Evolutionary conservation across 2,888 invertebrate species (phyloP), one percentile per base, ranked within the genome.

Genomic region (Drosophila greeni): DNA sequence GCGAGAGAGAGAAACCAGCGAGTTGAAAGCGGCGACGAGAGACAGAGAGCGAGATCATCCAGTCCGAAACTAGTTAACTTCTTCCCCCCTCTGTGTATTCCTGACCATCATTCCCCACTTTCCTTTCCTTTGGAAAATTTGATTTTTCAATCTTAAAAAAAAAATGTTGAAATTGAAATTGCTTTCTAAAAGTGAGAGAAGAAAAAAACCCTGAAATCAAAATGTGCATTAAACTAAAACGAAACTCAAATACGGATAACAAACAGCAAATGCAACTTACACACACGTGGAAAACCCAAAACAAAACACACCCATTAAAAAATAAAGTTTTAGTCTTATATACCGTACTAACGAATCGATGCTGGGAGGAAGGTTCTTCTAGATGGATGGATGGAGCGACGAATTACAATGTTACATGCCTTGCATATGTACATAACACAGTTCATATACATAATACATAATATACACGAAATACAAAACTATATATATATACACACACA

Each of bases 371-470:
- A 12, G 31, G 52, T 23, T 56, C 42, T 56, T 24, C n/a, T 36
- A 23, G 34, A 54, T 20, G 26, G 34, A 54, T 34, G 26, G 33
- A 16, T 42, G 43, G 18, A 56, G 57, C 37, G 31, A 66, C 18
- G 29, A 57, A 47, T 20, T 45, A 59, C 47, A 49, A 68, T 54
- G 69, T 67, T 67, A 68, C 67, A 67, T 68, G 67, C 67, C 67
- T 60, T 82, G 67, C 71, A 79, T 70, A 75, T 83, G 78, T 77
- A 77, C 70, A 83, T 82, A 82, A 76, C 73, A 81, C 66, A 73
- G 42, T 73, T 70, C 72, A 80, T 73, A 75, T 61, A 79, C 61
- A 73, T 62, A 45, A 20, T 55, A 81, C 65, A 75, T 69, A 42
- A 55, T 61, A 52, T 48, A 60, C 51, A 68, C 36, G 40, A 53